Evolutionary conservation across 35 echinoderm and acorn worm species (phyloP), one percentile per base, ranked within the genome.

Genomic region (Strongylocentrotus purpuratus): DNA sequence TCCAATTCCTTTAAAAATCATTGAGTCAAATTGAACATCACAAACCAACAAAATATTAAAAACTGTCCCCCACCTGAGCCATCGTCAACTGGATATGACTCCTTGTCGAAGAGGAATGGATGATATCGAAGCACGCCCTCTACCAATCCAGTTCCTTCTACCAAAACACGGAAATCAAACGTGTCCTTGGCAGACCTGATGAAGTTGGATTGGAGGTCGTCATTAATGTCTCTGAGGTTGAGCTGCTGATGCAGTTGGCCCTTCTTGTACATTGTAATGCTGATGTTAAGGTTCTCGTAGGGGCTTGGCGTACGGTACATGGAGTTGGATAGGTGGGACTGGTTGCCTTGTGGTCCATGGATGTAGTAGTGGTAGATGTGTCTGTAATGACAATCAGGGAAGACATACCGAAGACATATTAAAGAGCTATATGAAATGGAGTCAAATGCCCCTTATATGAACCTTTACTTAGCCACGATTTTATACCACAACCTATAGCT

Each of bases 361-460:
- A 99, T 97, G 97, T 99, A 99, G 94, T 99, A 99, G 87, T 99
- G 98, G 47, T 99, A 99, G 33, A 97, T 99, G 48, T 99, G 98
- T 5, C 98, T 99, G 58, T 10, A 96, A 13, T 89, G 28, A 78
- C 18, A 78, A 28, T 78, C 13, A 78, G 20, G 65, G 65, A n/a
- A 78, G 18, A 78, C 50, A 55, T 55, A 55, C 50, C 11, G 17
- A 10, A 59, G 5, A 11, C 52, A 59, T 11, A 7, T 59, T 59
- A 59, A 28, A 28, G 65, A 22, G 20, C 28, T 28, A 78, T 0
- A 78, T 55, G 50, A n/a, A 1, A 78, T n/a, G 25, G 22, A 78
- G 28, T 7, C 65, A 78, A n/a, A 4, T 8, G 25, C 20, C 7
- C 2, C 20, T 5, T 22, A 78, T 78, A 28, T 55, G 50, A 55